Evolutionary conservation across 2,113 vertebrate species (phyloP).

Genomic region (Callopanchax toddi): DNA sequence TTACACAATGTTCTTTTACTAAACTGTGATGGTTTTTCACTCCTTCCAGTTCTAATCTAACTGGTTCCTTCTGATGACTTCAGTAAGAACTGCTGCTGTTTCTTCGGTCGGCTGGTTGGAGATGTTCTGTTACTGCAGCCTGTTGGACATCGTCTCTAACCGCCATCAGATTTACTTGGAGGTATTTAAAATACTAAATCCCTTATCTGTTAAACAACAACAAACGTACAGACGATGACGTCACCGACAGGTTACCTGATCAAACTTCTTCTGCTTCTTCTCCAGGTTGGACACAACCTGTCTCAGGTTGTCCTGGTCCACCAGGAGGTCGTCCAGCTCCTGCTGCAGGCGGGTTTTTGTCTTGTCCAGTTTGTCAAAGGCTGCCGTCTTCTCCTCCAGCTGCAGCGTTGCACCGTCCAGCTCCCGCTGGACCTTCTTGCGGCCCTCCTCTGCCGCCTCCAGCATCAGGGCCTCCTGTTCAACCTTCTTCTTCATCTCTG

Average conservation of each 20-base stretch:
- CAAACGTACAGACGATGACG: no score
- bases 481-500: conserved; percentile 91
- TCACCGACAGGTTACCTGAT: conserved; percentile 85
- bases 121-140: no score
- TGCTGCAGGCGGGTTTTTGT: conserved; percentile 94
- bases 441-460: conserved; percentile 86
- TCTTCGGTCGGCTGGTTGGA: no score
- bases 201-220: no score
- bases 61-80: no score
- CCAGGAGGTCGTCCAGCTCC: conserved; percentile 92
- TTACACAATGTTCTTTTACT: background rate
- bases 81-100: no score
- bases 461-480: conserved; percentile 85
- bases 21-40: no score
- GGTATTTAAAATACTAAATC: no score
- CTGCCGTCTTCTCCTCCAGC: conserved; percentile 88
- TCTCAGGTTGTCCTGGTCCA: conserved; percentile 92
- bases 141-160: no score
- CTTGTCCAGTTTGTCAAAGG: conserved; percentile 95
- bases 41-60: no score
- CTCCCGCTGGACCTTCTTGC: conserved; percentile 89
- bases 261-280: conserved; percentile 98
- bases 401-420: conserved; percentile 83
- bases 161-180: no score
- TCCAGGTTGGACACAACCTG: conserved; percentile 92